Evolutionary conservation across 2,113 vertebrate genomes (phyloP), one percentile per base, ranked within the genome.

Genomic region (Sinocyclocheilus maitianheensis): DNA sequence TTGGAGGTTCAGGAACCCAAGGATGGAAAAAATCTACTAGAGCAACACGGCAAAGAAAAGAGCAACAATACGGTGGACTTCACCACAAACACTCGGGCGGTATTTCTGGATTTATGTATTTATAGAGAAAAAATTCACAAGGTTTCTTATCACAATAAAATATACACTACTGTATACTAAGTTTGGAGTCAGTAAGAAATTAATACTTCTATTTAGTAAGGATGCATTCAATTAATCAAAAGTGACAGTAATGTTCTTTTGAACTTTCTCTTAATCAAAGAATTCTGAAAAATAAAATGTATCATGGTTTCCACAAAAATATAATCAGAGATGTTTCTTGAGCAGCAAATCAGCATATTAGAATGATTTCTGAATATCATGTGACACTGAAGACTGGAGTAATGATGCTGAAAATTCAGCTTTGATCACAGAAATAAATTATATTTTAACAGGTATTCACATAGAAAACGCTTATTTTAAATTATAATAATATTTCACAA

Each of bases 41-140:
- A 90, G 88, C 79, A 85, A 89, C 81, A 84, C 86, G 62, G 75
- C 34, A 85, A 85, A 88, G 81, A 88, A 84, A 87, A 88, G 26
- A 86, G 85, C 81, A 82, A 84, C 81, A 84, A 75, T 88, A 83
- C 85, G 78, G 69, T 85, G 60, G 71, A 76, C 81, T 67, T 88
- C 46, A 84, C 84, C 81, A 26, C 84, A 78, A 77, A 89, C 80
- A 84, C 40, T n/a, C 51, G 1, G 51, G 4, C 13, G 13, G 51
- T 53, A 53, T 37, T 69, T 74, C 72, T 24, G 72, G 11, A 76
- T 46, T 6, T 16, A 16, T 48, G 48, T 48, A 48, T 76, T 48
- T 76, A 48, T 74, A 43, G 16, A 43, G 22, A 43, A n/a, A 13
- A 48, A 24, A 76, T 22, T 40, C n/a, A 48, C 12, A 26, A 24